Evolutionary conservation across 2,888 invertebrate genomes (phyloP).

Genomic region (Orthonychiurus folsomi): DNA sequence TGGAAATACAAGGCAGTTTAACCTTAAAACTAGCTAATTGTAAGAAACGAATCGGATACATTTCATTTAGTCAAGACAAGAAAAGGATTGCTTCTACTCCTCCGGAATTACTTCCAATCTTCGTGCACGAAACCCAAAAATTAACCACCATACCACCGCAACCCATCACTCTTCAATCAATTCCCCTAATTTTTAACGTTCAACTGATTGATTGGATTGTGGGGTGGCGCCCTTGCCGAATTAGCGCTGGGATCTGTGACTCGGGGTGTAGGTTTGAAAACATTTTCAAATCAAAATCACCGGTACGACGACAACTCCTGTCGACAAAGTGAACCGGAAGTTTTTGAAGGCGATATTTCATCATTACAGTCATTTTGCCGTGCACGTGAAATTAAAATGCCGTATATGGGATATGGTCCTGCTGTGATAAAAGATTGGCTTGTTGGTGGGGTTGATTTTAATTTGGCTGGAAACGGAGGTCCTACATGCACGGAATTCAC

Average conservation of each 20-base stretch:
- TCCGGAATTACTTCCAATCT: too few species aligned
- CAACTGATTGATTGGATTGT: background rate
- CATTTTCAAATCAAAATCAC: background rate
- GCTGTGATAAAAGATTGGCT: constrained; percentile 37
- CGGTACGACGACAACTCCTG: background rate
- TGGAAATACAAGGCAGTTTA: background rate
- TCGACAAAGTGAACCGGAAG: background rate
- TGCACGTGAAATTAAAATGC: constrained; percentile 25
- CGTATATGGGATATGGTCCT: constrained; percentile 33
- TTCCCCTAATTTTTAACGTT: too few species aligned
- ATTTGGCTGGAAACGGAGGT: constrained; percentile 13
- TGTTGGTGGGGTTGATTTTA: constrained; percentile 39
- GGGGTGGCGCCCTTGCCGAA: background rate
- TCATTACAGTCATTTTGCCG: background rate
- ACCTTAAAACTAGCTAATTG: too few species aligned
- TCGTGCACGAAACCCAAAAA: too few species aligned
- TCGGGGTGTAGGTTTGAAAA: background rate
- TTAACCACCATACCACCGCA: too few species aligned
- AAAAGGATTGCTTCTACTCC: too few species aligned
- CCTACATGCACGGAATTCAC: constrained; percentile 27
- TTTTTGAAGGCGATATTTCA: background rate
- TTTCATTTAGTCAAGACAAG: too few species aligned
- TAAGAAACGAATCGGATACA: too few species aligned
- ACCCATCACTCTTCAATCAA: too few species aligned
- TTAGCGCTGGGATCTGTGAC: background rate